These are phyloP conservation scores for Heliocidaris tuberculata DNA, from an alignment of 35 echinoderm and acorn worm species.

Conservation along the genomic window DNA sequence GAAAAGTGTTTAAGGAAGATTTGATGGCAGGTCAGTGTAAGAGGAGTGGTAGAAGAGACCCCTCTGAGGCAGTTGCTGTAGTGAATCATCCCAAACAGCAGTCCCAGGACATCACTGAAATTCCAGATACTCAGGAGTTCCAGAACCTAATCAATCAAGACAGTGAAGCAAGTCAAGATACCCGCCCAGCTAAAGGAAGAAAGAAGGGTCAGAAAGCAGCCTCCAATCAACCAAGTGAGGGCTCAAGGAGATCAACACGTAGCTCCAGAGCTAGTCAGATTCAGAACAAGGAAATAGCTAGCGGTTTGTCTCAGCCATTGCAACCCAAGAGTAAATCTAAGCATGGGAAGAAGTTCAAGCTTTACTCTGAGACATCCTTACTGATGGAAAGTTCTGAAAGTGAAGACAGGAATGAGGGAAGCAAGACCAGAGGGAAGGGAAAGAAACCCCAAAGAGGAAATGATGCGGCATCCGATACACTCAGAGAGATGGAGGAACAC, in stretches of 20 bases:
- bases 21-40: background rate
- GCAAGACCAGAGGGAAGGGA: background rate
- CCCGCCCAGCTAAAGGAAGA: background rate
- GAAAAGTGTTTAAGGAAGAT: background rate
- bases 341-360: constrained; percentile 25
- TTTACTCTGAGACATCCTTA: constrained; percentile 15
- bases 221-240: background rate
- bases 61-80: background rate
- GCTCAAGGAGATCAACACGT: constrained; percentile 4
- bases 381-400: background rate
- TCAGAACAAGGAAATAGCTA: background rate
- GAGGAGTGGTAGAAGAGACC: too few relatives aligned
- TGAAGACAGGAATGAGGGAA: background rate
- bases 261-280: background rate
- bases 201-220: background rate
- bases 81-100: too few relatives aligned
- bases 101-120: background rate
- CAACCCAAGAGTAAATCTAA: background rate
- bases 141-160: constrained; percentile 27
- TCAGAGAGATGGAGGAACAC: background rate
- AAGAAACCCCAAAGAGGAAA: background rate
- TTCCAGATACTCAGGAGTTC: constrained; percentile 3
- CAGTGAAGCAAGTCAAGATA: background rate
- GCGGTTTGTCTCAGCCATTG: background rate
- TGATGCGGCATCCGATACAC: background rate